Percentiles rank a stretch among this genome's conserved stretches.
Conservation (phyloP, 2,113 vertebrate genomes). For the Ceuthmochares aereus region DNA sequence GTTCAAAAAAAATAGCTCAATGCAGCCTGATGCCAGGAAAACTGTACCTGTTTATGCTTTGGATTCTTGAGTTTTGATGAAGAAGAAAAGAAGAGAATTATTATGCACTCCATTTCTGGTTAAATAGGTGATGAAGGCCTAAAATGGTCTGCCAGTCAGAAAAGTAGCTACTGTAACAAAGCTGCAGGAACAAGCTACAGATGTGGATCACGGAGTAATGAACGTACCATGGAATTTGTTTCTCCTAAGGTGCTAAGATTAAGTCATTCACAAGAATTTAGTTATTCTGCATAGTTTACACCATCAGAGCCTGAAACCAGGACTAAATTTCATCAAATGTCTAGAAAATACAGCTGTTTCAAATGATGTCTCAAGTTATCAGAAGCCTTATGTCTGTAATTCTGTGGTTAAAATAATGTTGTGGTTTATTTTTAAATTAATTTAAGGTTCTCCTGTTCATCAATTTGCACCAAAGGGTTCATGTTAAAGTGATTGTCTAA, state of each 20-base stretch:
- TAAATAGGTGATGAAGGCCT: neutral
- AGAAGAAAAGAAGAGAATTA: slow-evolving; percentile 18
- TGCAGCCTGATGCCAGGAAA: neutral
- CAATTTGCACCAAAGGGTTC: neutral
- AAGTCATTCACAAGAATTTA: neutral
- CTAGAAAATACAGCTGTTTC: neutral
- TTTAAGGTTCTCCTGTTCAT: neutral
- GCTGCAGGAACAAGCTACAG: neutral
- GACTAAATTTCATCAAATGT: neutral
- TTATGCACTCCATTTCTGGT: neutral
- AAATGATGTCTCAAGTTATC: neutral
- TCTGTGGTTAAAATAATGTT: neutral
- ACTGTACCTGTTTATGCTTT: slow-evolving; percentile 3
- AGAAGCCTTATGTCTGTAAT: neutral
- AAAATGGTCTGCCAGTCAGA: neutral
- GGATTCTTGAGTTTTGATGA: slow-evolving; percentile 6
- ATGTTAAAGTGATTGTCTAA: neutral
- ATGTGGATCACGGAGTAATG: neutral
- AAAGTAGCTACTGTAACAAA: neutral
- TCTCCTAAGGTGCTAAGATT: neutral
- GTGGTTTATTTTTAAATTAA: neutral
- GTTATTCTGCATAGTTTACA: neutral
- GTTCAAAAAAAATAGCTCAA: neutral
- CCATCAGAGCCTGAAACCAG: neutral
- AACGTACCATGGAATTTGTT: neutral